These are phyloP conservation scores for Hyles vespertilio DNA, from an alignment of 1,140 invertebrate genomes.

Conservation along the genomic window DNA sequence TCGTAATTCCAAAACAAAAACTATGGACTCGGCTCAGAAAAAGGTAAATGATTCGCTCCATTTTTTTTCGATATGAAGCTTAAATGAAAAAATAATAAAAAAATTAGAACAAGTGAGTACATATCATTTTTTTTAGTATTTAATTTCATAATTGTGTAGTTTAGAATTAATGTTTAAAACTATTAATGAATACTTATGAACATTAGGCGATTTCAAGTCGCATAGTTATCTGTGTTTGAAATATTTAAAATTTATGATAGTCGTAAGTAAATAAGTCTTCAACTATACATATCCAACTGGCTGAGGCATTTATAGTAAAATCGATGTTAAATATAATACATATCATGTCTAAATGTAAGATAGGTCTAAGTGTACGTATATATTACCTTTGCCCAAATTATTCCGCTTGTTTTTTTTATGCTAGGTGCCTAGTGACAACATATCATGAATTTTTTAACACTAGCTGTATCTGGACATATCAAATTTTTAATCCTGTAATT, in stretches of 20 bases:
- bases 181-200: slow-evolving; percentile 50
- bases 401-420: slow-evolving; percentile 15
- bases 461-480: slow-evolving; percentile 14
- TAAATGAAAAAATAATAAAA: no score
- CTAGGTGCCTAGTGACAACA: slow-evolving; percentile 60
- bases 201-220: slow-evolving; percentile 20
- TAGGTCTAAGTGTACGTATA: slow-evolving; percentile 26
- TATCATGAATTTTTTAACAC: slow-evolving; percentile 21
- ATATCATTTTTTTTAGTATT: no score
- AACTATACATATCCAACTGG: slow-evolving; percentile 67
- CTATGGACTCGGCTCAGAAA: slow-evolving; percentile 10
- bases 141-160: slow-evolving; percentile 27
- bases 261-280: slow-evolving; percentile 48
- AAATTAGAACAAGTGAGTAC: no score
- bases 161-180: slow-evolving; percentile 45
- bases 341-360: slow-evolving; percentile 38
- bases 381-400: background rate
- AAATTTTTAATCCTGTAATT: slow-evolving; percentile 14
- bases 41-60: background rate
- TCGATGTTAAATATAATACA: slow-evolving; percentile 49
- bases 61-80: no score
- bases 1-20: slow-evolving; percentile 20
- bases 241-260: slow-evolving; percentile 38
- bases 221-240: slow-evolving; percentile 44
- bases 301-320: slow-evolving; percentile 65